A percentile compares a stretch with the other conserved stretches of the same genome.
Conservation (phyloP, 2,113 vertebrate species). For the Aspiorhynchus laticeps region DNA sequence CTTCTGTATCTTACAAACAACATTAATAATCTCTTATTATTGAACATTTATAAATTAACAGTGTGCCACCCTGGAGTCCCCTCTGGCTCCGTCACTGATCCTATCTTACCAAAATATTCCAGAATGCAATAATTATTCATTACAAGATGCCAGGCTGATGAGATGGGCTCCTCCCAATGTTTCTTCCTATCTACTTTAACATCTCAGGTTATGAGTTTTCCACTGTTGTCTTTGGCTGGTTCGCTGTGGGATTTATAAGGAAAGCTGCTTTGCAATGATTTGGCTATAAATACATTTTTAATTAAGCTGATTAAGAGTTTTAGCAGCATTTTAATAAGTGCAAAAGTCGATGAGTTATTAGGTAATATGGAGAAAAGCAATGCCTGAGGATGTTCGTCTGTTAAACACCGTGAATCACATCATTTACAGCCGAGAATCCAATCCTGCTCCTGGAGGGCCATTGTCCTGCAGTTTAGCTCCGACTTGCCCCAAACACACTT, state of each 20-base stretch:
- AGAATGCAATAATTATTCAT: not conserved
- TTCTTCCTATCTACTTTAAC: not conserved
- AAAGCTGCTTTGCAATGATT: not conserved
- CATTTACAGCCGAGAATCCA: not conserved
- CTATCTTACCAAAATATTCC: not conserved
- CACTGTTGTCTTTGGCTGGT: not conserved
- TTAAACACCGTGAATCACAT: not conserved
- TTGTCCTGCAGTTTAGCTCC: not conserved
- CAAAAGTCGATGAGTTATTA: not conserved
- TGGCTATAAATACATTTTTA: not conserved
- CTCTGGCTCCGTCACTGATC: not conserved
- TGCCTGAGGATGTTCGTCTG: not conserved
- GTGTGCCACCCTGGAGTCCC: too few relatives aligned
- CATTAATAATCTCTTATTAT: too few relatives aligned
- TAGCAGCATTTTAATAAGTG: not conserved
- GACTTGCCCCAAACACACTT: not conserved
- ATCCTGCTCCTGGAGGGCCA: not conserved
- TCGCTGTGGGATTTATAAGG: not conserved
- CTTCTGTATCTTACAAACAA: too few relatives aligned
- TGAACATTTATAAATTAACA: too few relatives aligned
- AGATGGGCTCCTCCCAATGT: not conserved
- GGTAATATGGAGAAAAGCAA: not conserved
- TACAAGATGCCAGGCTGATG: not conserved
- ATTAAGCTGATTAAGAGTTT: not conserved
- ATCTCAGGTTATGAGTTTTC: not conserved